Base-by-base conservation (phyloP, 2,113 vertebrate species). In the Corynorhinus townsendii region DNA sequence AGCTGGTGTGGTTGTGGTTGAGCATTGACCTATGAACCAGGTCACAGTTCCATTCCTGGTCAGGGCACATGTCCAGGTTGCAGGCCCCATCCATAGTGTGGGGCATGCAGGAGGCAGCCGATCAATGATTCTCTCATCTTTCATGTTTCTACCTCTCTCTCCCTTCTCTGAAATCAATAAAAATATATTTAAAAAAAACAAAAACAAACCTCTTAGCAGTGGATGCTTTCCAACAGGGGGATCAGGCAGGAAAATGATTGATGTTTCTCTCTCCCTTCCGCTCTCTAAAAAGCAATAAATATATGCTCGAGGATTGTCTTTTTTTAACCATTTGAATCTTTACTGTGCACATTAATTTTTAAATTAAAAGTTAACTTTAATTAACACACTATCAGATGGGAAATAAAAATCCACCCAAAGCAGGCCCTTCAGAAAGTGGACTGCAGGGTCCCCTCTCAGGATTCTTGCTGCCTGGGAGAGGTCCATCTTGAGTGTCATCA, bases 321-420 rank as follows among this genome's bases (percentile, higher is more conserved):
- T 30, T 94, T 80, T 94, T n/a, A 10, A 86, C 47, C 56, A 68
- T 64, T 77, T 77, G 38, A 83, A 47, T 40, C 85, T 85, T 93
- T 90, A 85, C 82, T 76, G 76, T n/a, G 75, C 90, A 88, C 83
- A 87, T 87, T 54, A 26, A 47, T 38, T 56, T 81, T 75, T 62
- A 38, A 89, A 69, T 89, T 72, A 87, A 83, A 95, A 77, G 47
- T 59, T 86, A 64, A 40, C 62, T 84, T 76, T 89, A 89, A 92
- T 95, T 45, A 79, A 84, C 86, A 89, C 79, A 85, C 52, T 19
- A 52, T 81, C 38, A 49, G 81, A 71, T 93, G 71, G 54, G 49
- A 93, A 96, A 82, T 86, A 43, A 95, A 92, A 86, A 76, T 26
- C 79, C 22, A 52, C 35, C 38, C 49, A 69, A 49, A 76, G 75